Evolutionary conservation across 2,797 vertebrate genomes (phyloP).

Genomic region (Gobio occitaniae): DNA sequence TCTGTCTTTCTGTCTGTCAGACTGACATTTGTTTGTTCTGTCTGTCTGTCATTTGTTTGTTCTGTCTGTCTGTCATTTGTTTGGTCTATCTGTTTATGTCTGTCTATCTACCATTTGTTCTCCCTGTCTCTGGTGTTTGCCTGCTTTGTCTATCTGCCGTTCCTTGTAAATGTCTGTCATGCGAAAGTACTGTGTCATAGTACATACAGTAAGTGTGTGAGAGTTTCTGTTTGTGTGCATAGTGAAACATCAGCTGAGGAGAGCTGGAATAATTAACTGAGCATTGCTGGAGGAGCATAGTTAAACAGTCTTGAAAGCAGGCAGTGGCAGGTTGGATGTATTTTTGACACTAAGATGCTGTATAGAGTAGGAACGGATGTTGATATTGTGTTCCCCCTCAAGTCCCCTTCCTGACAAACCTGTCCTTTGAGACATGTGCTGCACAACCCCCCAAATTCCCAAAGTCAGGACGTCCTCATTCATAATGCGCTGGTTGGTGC

Average conservation of each 20-base stretch:
- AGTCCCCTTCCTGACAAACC: constrained; percentile 27
- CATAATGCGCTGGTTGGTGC: constrained; percentile 28
- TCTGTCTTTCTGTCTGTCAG: neutral
- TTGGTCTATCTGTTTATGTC: too few species aligned
- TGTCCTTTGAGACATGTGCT: constrained; percentile 26
- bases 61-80: neutral
- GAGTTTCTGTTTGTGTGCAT: neutral
- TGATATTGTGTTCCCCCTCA: neutral
- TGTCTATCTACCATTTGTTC: neutral
- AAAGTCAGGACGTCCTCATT: constrained; percentile 34
- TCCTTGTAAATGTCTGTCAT: neutral
- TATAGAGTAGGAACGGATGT: constrained; percentile 23
- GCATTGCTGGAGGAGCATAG: neutral
- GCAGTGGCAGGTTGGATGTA: constrained; percentile 17
- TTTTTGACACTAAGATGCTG: constrained; percentile 37
- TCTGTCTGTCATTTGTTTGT: neutral
- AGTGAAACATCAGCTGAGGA: neutral
- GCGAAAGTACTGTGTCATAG: neutral
- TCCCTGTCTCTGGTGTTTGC: neutral
- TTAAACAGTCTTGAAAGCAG: neutral
- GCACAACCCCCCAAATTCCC: constrained; percentile 26
- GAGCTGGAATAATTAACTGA: neutral
- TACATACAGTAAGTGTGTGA: neutral
- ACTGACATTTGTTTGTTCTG: neutral
- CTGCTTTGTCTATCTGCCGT: neutral